Conservation (phyloP, 2,113 vertebrate genomes). For the Pachypanchax playfairii region DNA sequence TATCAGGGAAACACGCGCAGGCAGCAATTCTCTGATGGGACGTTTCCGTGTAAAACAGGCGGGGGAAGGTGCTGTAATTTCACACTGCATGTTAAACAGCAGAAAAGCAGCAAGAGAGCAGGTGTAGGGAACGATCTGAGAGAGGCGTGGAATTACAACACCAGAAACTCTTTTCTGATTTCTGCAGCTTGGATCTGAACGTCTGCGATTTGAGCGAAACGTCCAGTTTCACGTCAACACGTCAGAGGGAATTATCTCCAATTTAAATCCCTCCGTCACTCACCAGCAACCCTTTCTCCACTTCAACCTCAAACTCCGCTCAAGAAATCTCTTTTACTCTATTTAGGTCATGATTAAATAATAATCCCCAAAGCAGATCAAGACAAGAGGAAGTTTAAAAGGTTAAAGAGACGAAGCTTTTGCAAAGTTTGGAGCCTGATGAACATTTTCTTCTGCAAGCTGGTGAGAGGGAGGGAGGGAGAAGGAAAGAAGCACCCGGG, state of each 20-base stretch:
- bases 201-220: constrained; percentile 53
- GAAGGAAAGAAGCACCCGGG: background rate
- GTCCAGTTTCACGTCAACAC: constrained; percentile 55
- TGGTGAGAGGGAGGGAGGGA: too few species aligned
- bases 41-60: constrained; percentile 42
- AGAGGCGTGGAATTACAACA: too few species aligned
- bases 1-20: constrained; percentile 10
- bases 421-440: constrained; percentile 37
- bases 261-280: constrained; percentile 55
- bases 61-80: constrained; percentile 40
- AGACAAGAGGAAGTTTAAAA: constrained; percentile 51
- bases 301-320: constrained; percentile 59
- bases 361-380: constrained; percentile 70
- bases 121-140: constrained; percentile 47
- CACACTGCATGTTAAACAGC: constrained; percentile 57
- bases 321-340: constrained; percentile 55
- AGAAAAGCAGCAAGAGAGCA: constrained; percentile 35
- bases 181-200: constrained; percentile 34
- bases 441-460: background rate
- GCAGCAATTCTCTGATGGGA: constrained; percentile 38
- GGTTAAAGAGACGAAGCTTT: constrained; percentile 63
- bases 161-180: too few species aligned
- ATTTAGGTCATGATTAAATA: constrained; percentile 73
- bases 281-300: constrained; percentile 24
- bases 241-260: constrained; percentile 60